Evolutionary conservation across 1,140 invertebrate species (phyloP).

Genomic region (Drosophila eugracilis): DNA sequence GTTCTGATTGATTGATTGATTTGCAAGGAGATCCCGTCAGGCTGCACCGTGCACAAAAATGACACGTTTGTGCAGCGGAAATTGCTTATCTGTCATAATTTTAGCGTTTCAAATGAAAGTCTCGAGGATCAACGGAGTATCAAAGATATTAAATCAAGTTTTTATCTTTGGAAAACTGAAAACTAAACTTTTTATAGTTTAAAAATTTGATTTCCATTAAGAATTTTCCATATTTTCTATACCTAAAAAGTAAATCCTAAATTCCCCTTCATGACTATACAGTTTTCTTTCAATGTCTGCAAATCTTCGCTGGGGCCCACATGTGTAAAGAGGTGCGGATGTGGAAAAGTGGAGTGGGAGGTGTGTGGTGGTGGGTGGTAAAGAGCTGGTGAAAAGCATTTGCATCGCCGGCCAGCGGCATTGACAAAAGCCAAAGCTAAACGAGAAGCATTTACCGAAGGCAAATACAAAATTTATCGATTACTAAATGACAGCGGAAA

Average conservation of each 20-base stretch:
- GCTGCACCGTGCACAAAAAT: slow-evolving; percentile 8
- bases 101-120: too few species aligned
- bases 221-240: too few species aligned
- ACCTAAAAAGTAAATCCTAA: too few species aligned
- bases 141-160: too few species aligned
- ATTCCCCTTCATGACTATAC: too few species aligned
- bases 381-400: slow-evolving; percentile 23
- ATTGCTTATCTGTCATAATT: too few species aligned
- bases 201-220: too few species aligned
- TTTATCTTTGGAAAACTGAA: too few species aligned
- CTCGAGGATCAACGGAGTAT: too few species aligned
- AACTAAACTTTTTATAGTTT: too few species aligned
- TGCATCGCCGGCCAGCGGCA: slow-evolving; percentile 34
- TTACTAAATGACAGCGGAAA: slow-evolving; percentile 73
- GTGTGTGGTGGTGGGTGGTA: not conserved
- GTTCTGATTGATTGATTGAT: slow-evolving; percentile 34
- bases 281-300: slow-evolving; percentile 3
- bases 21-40: slow-evolving; percentile 13
- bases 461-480: slow-evolving; percentile 79
- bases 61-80: too few species aligned
- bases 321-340: not conserved
- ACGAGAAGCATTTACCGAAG: slow-evolving; percentile 65
- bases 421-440: slow-evolving; percentile 27
- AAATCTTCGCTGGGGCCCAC: not conserved
- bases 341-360: not conserved